phyloP scores from a whole-genome alignment of 30 jellyfish, hydroid and myxozoan genomes.

The Nemopilema nomurai region DNA sequence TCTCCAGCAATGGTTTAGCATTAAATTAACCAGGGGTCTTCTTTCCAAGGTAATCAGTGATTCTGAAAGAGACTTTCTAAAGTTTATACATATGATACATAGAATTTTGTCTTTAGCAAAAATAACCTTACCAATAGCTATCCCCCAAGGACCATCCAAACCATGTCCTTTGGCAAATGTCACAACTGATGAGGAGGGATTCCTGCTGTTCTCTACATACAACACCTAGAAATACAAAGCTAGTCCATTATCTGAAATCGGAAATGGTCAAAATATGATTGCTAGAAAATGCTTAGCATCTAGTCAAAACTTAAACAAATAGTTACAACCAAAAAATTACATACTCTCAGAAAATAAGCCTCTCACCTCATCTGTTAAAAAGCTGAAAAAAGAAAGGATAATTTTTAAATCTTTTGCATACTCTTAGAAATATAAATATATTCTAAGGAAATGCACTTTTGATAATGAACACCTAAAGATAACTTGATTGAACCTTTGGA shows the following conservation, averaged over 20 bases:
- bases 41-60: too few relatives aligned
- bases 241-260: neutral
- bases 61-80: too few relatives aligned
- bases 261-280: too few relatives aligned
- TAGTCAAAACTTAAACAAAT: neutral
- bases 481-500: too few relatives aligned
- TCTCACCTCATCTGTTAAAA: slow-evolving; percentile 55
- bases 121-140: slow-evolving; percentile 23
- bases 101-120: neutral
- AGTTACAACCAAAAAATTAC: neutral
- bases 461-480: too few relatives aligned
- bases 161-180: slow-evolving; percentile 61
- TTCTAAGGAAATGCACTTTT: neutral
- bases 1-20: too few relatives aligned
- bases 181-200: slow-evolving; percentile 1
- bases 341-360: neutral
- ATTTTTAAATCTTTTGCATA: neutral
- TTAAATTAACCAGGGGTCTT: too few relatives aligned
- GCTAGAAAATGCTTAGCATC: neutral
- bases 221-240: slow-evolving; percentile 9
- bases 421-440: neutral
- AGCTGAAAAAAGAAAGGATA: slow-evolving; percentile 6
- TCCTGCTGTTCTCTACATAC: slow-evolving; percentile 40
- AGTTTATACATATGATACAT: too few relatives aligned
- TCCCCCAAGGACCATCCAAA: slow-evolving; percentile 63